Conservation (phyloP, 2,888 invertebrate species). For the Resseliella maxima region DNA sequence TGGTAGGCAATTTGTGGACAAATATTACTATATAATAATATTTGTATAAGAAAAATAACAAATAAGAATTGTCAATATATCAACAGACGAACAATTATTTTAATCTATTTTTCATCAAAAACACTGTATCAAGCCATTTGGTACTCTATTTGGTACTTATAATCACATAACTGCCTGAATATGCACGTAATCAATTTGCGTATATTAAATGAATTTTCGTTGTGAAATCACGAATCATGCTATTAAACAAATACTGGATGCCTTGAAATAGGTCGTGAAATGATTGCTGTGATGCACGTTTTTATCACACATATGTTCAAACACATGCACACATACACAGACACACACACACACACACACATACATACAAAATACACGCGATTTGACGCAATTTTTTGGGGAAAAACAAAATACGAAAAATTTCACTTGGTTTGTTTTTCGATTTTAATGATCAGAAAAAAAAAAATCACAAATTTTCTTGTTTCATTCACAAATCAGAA, state of each 20-base stretch:
- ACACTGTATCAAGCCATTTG: neutral
- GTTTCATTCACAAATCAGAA: neutral
- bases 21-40: neutral
- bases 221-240: neutral
- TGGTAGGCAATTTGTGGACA: neutral
- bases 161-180: conserved; percentile 25
- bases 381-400: neutral
- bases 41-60: neutral
- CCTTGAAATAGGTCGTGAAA: neutral
- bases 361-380: no score
- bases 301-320: neutral
- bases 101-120: no score
- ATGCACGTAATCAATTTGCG: conserved; percentile 30
- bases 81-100: no score
- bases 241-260: conserved; percentile 35
- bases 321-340: neutral
- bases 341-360: no score
- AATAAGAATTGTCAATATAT: neutral
- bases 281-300: neutral
- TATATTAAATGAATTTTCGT: conserved; percentile 14
- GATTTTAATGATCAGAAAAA: neutral
- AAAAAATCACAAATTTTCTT: neutral
- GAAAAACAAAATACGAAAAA: neutral
- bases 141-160: neutral
- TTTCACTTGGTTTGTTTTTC: no score